phyloP scores from a whole-genome alignment of 2,113 vertebrate genomes.

The Pterophyllum scalare region DNA sequence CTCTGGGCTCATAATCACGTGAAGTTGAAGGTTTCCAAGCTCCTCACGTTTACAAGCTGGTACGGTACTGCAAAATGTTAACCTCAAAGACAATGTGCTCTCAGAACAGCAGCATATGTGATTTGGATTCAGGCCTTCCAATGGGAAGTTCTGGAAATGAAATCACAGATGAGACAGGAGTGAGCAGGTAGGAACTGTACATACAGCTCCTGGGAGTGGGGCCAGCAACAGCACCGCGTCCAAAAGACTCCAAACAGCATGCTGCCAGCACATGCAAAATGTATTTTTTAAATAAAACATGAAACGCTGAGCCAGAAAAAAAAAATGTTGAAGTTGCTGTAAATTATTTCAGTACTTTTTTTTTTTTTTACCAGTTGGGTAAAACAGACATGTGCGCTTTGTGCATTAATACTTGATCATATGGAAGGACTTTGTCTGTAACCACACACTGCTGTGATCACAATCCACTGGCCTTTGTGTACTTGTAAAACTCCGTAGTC shows the following conservation, averaged over 20 bases:
- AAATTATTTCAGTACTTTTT: neutral
- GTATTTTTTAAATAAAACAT: neutral
- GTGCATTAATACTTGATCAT: conserved; percentile 40
- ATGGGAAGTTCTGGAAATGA: conserved; percentile 40
- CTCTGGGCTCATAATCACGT: conserved; percentile 42
- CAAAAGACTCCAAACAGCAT: conserved; percentile 8
- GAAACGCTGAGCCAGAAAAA: neutral
- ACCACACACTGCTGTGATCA: conserved; percentile 16
- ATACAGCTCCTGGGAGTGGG: conserved; percentile 1
- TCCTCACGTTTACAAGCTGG: conserved; percentile 71
- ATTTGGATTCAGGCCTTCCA: conserved; percentile 36
- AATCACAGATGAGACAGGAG: conserved; percentile 30
- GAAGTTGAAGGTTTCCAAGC: conserved; percentile 54
- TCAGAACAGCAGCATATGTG: conserved; percentile 42
- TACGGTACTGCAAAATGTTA: conserved; percentile 55
- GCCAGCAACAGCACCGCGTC: neutral
- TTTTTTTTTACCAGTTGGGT: neutral
- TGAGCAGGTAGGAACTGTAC: conserved; percentile 26
- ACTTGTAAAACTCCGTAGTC: conserved; percentile 14
- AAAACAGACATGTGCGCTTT: neutral
- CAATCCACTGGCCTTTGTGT: conserved; percentile 16
- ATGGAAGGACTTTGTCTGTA: conserved; percentile 32
- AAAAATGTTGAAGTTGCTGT: neutral
- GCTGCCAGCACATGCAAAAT: neutral
- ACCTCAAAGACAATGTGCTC: conserved; percentile 59